Conservation (phyloP, 1,140 invertebrate species). For the Doryteuthis pealeii region DNA sequence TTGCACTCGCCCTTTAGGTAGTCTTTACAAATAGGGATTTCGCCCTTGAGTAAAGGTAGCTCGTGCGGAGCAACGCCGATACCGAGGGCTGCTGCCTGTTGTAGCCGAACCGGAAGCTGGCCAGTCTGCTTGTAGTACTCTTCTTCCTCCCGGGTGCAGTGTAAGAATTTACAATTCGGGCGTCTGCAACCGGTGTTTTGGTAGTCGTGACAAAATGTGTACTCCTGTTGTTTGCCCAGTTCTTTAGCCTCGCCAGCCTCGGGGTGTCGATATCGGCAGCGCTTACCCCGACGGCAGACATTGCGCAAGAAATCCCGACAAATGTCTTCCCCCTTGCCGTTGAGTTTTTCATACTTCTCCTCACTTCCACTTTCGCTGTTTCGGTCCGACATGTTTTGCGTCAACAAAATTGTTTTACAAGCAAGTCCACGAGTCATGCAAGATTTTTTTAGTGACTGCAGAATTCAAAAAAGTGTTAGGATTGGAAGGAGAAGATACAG, state of each 20-base stretch:
- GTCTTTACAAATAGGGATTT: slow-evolving; percentile 73
- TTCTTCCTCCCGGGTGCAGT: slow-evolving; percentile 77
- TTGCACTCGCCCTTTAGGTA: slow-evolving; percentile 74
- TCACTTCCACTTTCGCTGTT: slow-evolving; percentile 54
- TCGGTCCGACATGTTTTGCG: slow-evolving; percentile 48
- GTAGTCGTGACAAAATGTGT: slow-evolving; percentile 81
- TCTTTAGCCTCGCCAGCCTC: slow-evolving; percentile 38
- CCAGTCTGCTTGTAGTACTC: slow-evolving; percentile 69
- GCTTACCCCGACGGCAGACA: slow-evolving; percentile 74
- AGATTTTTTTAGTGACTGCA: not conserved
- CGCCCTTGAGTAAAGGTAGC: slow-evolving; percentile 40
- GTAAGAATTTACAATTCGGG: slow-evolving; percentile 73
- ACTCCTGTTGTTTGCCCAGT: slow-evolving; percentile 57
- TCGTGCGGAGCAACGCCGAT: slow-evolving; percentile 38
- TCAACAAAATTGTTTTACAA: slow-evolving; percentile 6
- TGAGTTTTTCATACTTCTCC: slow-evolving; percentile 26
- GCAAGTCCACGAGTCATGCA: slow-evolving; percentile 7
- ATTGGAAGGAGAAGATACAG: no score
- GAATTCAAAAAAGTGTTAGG: not conserved
- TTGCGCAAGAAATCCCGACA: slow-evolving; percentile 68
- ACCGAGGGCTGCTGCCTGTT: slow-evolving; percentile 47
- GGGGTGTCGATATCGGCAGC: slow-evolving; percentile 68
- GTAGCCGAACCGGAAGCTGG: slow-evolving; percentile 49
- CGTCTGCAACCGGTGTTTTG: slow-evolving; percentile 68
- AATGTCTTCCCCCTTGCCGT: slow-evolving; percentile 53